Conservation (phyloP, 2,113 vertebrate genomes). For the Macroglossus sobrinus region DNA sequence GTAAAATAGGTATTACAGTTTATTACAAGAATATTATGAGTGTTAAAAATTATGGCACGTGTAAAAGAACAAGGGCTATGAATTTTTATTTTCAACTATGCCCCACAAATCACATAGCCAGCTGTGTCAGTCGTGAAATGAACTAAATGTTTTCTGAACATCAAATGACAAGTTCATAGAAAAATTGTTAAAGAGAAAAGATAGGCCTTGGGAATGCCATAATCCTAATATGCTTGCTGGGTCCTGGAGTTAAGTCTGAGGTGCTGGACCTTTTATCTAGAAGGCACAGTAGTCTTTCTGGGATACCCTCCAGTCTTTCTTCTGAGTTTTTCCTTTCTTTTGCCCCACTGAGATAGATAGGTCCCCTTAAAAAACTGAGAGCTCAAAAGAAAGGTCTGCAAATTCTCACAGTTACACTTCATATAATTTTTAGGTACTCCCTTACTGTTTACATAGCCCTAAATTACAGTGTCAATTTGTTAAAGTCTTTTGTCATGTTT, state of each 20-base stretch:
- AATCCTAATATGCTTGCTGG: neutral
- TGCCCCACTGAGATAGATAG: neutral
- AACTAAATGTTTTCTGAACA: slow-evolving; percentile 22
- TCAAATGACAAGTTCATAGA: slow-evolving; percentile 16
- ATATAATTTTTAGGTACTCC: neutral
- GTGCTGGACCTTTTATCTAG: neutral
- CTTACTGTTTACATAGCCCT: neutral
- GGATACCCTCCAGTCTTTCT: neutral
- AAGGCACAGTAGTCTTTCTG: neutral
- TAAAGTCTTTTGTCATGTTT: neutral
- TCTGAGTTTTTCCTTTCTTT: neutral
- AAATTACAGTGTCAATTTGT: neutral
- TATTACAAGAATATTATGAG: neutral
- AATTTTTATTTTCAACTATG: slow-evolving; percentile 8
- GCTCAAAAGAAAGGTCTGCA: neutral
- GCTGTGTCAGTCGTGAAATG: neutral
- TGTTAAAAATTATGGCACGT: neutral
- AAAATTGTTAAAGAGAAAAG: slow-evolving; percentile 20
- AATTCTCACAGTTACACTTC: neutral
- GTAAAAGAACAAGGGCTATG: neutral
- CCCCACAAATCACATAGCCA: neutral
- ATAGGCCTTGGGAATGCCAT: neutral
- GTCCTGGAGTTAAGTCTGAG: neutral
- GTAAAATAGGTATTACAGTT: neutral
- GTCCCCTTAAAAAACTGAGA: neutral